Evolutionary conservation across 2,888 invertebrate species (phyloP).

Genomic region (Acrobeloides nanus): DNA sequence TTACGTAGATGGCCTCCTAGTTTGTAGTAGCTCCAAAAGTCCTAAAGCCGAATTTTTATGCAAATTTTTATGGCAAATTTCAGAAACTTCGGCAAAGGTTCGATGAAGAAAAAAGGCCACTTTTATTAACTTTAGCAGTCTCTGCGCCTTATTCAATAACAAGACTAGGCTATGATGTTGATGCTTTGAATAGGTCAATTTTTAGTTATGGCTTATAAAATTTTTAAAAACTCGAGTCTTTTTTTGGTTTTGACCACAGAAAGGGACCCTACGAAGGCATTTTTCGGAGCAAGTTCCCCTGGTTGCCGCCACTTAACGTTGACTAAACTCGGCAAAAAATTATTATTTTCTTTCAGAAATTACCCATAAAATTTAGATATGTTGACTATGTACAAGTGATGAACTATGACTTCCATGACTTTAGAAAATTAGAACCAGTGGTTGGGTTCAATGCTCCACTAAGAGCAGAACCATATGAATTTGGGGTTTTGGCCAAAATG

Average conservation of each 20-base stretch:
- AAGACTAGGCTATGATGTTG: slow-evolving; percentile 70
- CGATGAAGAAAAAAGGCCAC: slow-evolving; percentile 9
- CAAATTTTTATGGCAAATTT: slow-evolving; percentile 8
- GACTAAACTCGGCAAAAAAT: too few species aligned
- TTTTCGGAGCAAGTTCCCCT: too few species aligned
- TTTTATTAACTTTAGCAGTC: slow-evolving; percentile 53
- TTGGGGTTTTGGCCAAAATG: slow-evolving; percentile 32
- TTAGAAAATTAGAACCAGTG: slow-evolving; percentile 62
- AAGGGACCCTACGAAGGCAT: too few species aligned
- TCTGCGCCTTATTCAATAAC: slow-evolving; percentile 72
- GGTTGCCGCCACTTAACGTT: too few species aligned
- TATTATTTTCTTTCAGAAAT: too few species aligned
- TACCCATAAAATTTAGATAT: slow-evolving; percentile 58
- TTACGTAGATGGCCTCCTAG: too few species aligned
- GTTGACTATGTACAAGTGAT: slow-evolving; percentile 80
- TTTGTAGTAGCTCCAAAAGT: too few species aligned
- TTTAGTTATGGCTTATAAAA: too few species aligned
- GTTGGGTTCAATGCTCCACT: slow-evolving; percentile 79
- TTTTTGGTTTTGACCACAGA: too few species aligned
- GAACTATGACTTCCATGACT: slow-evolving; percentile 83
- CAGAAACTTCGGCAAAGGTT: slow-evolving; percentile 29
- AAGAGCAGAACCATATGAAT: slow-evolving; percentile 57
- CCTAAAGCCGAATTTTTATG: too few species aligned
- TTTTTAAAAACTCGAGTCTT: too few species aligned
- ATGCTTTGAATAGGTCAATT: slow-evolving; percentile 67